Evolutionary conservation across 2,888 invertebrate species (phyloP).

Genomic region (Eilema caniola): DNA sequence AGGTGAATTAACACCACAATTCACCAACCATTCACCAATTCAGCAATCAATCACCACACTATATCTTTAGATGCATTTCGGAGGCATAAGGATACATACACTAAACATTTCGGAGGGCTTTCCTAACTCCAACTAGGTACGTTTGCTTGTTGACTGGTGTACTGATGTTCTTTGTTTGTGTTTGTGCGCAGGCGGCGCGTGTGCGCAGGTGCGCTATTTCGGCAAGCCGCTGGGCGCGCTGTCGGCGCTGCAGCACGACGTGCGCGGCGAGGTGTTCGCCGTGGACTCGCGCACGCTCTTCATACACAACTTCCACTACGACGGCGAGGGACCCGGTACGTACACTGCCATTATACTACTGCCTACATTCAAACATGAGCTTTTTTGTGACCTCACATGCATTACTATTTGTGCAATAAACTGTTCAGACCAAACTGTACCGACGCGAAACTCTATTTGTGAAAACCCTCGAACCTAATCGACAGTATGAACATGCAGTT

Average conservation of each 20-base stretch:
- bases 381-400: no score
- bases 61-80: no score
- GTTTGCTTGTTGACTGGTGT: background rate
- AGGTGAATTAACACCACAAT: no score
- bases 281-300: conserved; percentile 95
- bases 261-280: conserved; percentile 94
- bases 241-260: conserved; percentile 93
- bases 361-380: no score
- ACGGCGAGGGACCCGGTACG: conserved; percentile 95
- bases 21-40: no score
- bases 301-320: conserved; percentile 95
- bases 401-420: no score
- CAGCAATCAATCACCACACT: no score
- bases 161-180: conserved; percentile 23
- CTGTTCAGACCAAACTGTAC: no score
- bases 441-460: no score
- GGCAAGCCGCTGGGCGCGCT: conserved; percentile 93
- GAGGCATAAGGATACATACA: no score
- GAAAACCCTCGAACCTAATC: no score
- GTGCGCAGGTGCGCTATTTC: conserved; percentile 85
- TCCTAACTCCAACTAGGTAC: background rate
- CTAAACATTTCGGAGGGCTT: no score
- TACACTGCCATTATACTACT: background rate
- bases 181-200: conserved; percentile 31
- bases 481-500: background rate